Evolutionary conservation across 2,113 vertebrate species (phyloP).

Genomic region (Galbula dea): DNA sequence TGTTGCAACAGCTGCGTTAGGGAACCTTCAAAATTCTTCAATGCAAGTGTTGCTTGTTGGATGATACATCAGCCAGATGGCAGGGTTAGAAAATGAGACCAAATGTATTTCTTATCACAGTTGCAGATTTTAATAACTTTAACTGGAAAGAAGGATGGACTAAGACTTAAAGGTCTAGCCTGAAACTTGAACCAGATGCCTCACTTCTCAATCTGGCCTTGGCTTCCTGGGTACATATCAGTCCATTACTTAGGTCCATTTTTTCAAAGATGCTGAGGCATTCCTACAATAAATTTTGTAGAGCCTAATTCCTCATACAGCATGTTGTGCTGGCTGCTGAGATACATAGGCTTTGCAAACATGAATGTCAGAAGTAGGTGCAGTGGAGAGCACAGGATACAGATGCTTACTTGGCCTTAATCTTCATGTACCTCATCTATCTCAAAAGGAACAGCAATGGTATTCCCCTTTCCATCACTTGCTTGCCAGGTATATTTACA

Average conservation of each 20-base stretch:
- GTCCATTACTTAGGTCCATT: not conserved
- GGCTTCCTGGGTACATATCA: not conserved
- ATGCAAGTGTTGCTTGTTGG: not conserved
- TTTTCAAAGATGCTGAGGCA: not conserved
- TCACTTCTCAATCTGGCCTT: not conserved
- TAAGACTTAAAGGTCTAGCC: constrained; percentile 4
- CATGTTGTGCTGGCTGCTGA: not conserved
- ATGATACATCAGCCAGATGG: constrained; percentile 49
- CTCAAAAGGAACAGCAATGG: not conserved
- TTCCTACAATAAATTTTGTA: not conserved
- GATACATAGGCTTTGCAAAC: not conserved
- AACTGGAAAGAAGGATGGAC: not conserved
- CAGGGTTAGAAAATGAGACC: constrained; percentile 22
- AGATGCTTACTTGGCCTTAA: not conserved
- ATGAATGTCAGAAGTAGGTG: not conserved
- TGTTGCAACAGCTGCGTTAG: constrained; percentile 44
- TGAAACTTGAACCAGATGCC: not conserved
- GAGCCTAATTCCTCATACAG: not conserved
- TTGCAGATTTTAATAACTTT: constrained; percentile 22
- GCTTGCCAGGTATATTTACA: not conserved
- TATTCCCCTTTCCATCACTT: not conserved
- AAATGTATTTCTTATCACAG: not conserved
- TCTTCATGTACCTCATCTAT: not conserved
- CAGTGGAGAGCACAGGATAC: not conserved
- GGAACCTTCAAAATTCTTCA: constrained; percentile 35